Base-by-base conservation (phyloP, 2,797 vertebrate species). In the Potorous gilbertii region DNA sequence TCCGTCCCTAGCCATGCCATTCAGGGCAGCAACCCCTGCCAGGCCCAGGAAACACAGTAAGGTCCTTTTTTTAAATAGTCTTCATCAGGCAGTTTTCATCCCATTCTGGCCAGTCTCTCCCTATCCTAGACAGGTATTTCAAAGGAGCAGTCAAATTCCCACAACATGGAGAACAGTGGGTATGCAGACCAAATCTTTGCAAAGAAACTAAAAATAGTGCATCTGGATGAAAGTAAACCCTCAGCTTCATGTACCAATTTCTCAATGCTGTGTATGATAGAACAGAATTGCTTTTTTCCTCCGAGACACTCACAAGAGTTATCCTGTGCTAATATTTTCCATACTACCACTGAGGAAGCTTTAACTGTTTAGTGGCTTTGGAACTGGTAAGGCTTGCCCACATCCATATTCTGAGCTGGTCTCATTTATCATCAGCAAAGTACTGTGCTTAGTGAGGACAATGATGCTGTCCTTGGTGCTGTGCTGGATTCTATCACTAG, bases 171-270 rank as follows among this genome's bases (percentile, higher is more conserved):
- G 0, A 81, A 10, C 24, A n/a, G 40, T 16, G 81, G 54, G 55
- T 66, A 66, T 46, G 87, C 8, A 6, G 95, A 96, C 93, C 97
- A 95, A 56, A 89, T 52, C 91, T 90, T 94, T 94, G 31, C 95
- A 94, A 31, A 56, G 50, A 94, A 95, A 81, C 96, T 97, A 94
- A 96, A 97, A 94, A 90, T 94, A 95, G 94, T 89, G 9, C 1
- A 93, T 87, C 89, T 0, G 0, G 34, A 94, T 81, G 92, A 92
- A 95, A 96, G 92, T 90, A 96, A 95, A 94, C 90, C 91, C 87
- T 90, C 92, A 95, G 95, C 89, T 0, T 1, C 96, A 95, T 95
- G 96, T 96, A 94, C 81, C 93, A 54, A 34, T 66, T 62, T 94
- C 95, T 96, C 6, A 59, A 50, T 57, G 55, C 54, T 24, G 91